A percentile compares a stretch with the other conserved stretches of the same genome.
Conservation (phyloP, 2,113 vertebrate species). For the Colistium nudipinnis region DNA sequence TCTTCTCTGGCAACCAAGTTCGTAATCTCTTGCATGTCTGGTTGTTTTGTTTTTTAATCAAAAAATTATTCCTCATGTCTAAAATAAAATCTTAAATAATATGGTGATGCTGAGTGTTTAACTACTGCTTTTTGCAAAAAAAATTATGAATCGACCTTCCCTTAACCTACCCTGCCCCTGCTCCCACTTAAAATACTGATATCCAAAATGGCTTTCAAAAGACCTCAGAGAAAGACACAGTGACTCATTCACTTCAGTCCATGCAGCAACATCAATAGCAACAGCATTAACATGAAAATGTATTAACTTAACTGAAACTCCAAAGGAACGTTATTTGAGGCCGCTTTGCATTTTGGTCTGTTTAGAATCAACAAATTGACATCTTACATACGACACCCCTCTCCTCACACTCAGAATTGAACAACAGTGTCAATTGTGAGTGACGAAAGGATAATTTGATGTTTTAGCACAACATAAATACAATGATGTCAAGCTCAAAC, state of each 20-base stretch:
- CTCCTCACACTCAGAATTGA: background rate
- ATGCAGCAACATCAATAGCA: constrained; percentile 17
- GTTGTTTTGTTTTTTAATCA: background rate
- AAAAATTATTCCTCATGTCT: background rate
- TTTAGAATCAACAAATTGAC: constrained; percentile 30
- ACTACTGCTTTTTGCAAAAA: background rate
- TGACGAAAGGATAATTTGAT: constrained; percentile 30
- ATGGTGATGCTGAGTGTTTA: background rate
- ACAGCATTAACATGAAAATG: constrained; percentile 22
- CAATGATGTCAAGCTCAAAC: constrained; percentile 19
- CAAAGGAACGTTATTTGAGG: constrained; percentile 14
- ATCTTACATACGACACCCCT: constrained; percentile 5
- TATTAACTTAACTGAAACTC: constrained; percentile 2
- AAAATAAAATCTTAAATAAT: background rate
- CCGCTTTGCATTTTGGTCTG: background rate
- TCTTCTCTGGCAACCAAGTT: constrained; percentile 26
- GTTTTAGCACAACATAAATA: constrained; percentile 32
- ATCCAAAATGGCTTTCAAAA: constrained; percentile 30
- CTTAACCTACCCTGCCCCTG: constrained; percentile 2
- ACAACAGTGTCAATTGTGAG: constrained; percentile 28
- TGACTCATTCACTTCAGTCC: constrained; percentile 7
- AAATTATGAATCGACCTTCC: background rate
- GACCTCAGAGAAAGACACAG: constrained; percentile 2
- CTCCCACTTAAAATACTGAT: constrained; percentile 11
- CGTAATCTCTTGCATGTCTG: background rate